Conservation (phyloP, 2,888 invertebrate genomes). For the Sepiola atlantica region DNA sequence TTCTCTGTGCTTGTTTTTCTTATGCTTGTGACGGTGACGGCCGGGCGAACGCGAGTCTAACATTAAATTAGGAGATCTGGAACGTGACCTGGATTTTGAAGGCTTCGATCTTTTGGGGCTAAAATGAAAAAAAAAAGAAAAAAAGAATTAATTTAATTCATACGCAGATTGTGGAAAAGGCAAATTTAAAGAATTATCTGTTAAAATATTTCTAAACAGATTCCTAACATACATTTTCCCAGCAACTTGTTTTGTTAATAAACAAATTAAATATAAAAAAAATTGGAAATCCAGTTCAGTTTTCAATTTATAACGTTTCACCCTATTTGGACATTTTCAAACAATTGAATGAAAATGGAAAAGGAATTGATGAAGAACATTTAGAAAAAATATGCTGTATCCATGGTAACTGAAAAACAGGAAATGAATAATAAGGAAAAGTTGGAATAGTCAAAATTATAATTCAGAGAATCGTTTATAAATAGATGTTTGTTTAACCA, state of each 20-base stretch:
- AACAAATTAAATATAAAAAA: too few species aligned
- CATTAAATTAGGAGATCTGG: slow-evolving; percentile 55
- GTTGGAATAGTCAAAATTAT: too few species aligned
- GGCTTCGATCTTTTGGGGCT: slow-evolving; percentile 60
- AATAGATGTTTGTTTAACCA: too few species aligned
- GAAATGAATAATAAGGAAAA: too few species aligned
- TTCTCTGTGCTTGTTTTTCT: slow-evolving; percentile 57
- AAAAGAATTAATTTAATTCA: background rate
- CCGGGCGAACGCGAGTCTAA: slow-evolving; percentile 62
- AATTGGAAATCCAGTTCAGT: too few species aligned
- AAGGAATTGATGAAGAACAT: too few species aligned
- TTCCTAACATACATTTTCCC: background rate
- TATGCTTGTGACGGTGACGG: slow-evolving; percentile 65
- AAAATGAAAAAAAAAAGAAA: slow-evolving; percentile 45
- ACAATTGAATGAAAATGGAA: too few species aligned
- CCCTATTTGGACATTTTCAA: too few species aligned
- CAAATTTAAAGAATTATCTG: background rate
- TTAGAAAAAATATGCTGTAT: too few species aligned
- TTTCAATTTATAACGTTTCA: too few species aligned
- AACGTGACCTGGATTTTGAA: slow-evolving; percentile 59
- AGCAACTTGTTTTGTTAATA: background rate
- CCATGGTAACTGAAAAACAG: too few species aligned
- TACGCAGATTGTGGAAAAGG: background rate
- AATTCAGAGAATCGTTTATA: too few species aligned
- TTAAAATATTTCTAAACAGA: background rate